Base-by-base conservation (phyloP, 2,888 invertebrate species). In the Meloe dianella region DNA sequence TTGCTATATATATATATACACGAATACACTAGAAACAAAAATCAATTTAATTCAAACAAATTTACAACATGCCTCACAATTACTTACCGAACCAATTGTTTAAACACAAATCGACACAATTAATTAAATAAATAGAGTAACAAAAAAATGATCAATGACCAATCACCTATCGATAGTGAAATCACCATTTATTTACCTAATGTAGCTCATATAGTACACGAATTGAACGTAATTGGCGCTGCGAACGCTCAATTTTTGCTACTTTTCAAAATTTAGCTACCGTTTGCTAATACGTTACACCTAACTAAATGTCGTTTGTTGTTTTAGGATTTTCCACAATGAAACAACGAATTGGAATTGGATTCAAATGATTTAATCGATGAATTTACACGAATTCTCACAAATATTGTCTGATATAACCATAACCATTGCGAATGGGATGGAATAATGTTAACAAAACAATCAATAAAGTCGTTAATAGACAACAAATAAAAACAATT, bases 391-490 rank as follows among this genome's bases (percentile, higher is more conserved):
- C 4, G 24, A 62, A 27, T 27, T 27, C 38, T 41, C 57, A 57
- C 47, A 65, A 35, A 29, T 59, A 27, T 10, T 57, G 32, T 51
- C 30, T 66, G 9, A 66, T 22, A 3, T 66, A 58, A 14, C 24
- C 47, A 9, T 29, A 56, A 29, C 60, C 60, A 30, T 38, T 73
- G n/a, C 71, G 59, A 41, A 73, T 60, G 2, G 77, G 77, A 41
- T 72, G 64, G 32, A 74, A 66, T n/a, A 76, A 60, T n/a, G 70
- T 74, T 74, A 74, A 75, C 14, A 71, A 29, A 12, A 74, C 67
- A 32, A 72, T 58, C 58, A 71, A 66, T 24, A 70, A 47, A 30
- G 66, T 64, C 12, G 71, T 65, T 35, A 66, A 38, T 24, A 75
- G 58, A 8, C 70, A 71, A 35, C 72, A 54, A n/a, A 67, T 24